phyloP scores from a whole-genome alignment of 2,797 vertebrate species.

The Yasuhikotakia modesta region DNA sequence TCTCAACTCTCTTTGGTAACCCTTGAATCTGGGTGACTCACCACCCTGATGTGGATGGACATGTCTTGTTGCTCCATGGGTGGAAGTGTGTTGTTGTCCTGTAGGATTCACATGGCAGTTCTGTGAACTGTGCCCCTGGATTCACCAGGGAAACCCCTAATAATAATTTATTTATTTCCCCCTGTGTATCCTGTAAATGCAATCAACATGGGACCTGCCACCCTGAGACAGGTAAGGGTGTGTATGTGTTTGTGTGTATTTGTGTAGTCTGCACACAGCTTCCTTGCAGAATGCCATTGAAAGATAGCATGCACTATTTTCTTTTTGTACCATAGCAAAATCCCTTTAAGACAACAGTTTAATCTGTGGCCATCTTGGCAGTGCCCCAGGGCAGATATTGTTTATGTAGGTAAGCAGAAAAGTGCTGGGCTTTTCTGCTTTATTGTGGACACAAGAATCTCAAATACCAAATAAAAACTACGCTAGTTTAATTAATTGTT shows the following conservation, averaged over 20 bases:
- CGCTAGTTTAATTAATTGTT: too few relatives aligned
- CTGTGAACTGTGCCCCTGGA: slow-evolving; percentile 84
- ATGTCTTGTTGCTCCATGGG: slow-evolving; percentile 74
- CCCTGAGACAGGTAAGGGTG: slow-evolving; percentile 79
- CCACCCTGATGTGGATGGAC: background rate
- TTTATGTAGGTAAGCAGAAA: background rate
- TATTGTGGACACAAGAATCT: too few relatives aligned
- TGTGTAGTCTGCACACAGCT: slow-evolving; percentile 19
- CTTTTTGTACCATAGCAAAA: background rate
- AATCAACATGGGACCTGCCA: slow-evolving; percentile 88
- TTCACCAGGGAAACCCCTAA: slow-evolving; percentile 80
- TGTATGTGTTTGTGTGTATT: slow-evolving; percentile 41
- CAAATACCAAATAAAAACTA: too few relatives aligned
- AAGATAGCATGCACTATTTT: background rate
- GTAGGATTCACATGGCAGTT: slow-evolving; percentile 81
- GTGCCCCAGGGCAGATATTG: background rate
- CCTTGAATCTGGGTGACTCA: slow-evolving; percentile 67
- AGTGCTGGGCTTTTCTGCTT: too few relatives aligned
- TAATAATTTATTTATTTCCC: slow-evolving; percentile 59
- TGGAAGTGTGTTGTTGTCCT: slow-evolving; percentile 82
- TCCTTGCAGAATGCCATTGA: background rate
- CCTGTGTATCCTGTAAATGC: slow-evolving; percentile 86
- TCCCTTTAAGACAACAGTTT: background rate
- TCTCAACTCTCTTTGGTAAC: slow-evolving; percentile 77
- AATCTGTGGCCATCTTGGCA: too few relatives aligned